These are phyloP conservation scores for Uloborus plumipes DNA, from an alignment of 2,888 invertebrate species.

Conservation along the genomic window DNA sequence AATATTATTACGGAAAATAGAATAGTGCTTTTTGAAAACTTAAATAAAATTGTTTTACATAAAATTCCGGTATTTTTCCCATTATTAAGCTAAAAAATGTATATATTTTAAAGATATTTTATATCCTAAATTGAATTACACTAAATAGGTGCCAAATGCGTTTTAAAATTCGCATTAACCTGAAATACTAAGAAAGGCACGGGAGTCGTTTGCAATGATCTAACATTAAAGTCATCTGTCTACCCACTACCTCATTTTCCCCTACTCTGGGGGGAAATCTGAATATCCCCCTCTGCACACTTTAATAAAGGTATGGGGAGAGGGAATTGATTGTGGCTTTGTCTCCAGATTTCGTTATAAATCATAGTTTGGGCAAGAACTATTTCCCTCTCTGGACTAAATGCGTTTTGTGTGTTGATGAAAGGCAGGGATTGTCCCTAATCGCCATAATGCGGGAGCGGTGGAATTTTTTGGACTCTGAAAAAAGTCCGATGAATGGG, in stretches of 20 bases:
- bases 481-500: constrained; percentile 25
- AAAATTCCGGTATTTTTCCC: too few relatives aligned
- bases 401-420: constrained; percentile 59
- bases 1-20: too few relatives aligned
- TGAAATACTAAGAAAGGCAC: not conserved
- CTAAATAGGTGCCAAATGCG: constrained; percentile 8
- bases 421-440: constrained; percentile 44
- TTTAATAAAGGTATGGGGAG: constrained; percentile 43
- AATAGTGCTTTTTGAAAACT: too few relatives aligned
- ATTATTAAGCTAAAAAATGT: too few relatives aligned
- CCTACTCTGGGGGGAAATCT: constrained; percentile 3
- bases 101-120: too few relatives aligned
- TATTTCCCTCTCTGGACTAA: constrained; percentile 17
- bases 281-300: constrained; percentile 11
- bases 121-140: not conserved
- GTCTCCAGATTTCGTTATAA: constrained; percentile 58
- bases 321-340: constrained; percentile 61
- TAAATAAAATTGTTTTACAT: too few relatives aligned
- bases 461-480: constrained; percentile 29
- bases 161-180: constrained; percentile 7
- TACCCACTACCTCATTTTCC: too few relatives aligned
- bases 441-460: constrained; percentile 52
- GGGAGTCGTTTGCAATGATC: too few relatives aligned
- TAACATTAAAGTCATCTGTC: too few relatives aligned
- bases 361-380: constrained; percentile 54